These are phyloP conservation scores for Dryadula phaetusa DNA, from an alignment of 2,888 invertebrate genomes.

Conservation along the genomic window DNA sequence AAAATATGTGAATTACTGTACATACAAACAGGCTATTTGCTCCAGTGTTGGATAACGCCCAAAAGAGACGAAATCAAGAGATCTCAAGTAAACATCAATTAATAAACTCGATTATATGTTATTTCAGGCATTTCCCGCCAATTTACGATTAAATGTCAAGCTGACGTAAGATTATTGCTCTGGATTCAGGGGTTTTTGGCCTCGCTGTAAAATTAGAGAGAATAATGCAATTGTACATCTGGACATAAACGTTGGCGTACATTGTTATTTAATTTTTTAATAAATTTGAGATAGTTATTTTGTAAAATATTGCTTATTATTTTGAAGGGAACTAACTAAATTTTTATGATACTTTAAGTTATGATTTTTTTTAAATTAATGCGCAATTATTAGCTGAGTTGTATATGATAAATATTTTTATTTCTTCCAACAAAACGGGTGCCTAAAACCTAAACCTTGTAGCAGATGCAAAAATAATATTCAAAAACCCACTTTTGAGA, in stretches of 20 bases:
- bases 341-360: too few species aligned
- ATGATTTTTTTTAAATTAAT: background rate
- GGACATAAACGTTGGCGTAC: background rate
- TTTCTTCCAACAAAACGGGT: background rate
- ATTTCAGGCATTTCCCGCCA: constrained; percentile 43
- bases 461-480: constrained; percentile 16
- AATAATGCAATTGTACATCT: constrained; percentile 20
- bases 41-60: constrained; percentile 46
- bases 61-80: constrained; percentile 39
- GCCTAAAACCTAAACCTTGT: constrained; percentile 3
- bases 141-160: constrained; percentile 35
- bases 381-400: background rate
- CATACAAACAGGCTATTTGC: constrained; percentile 21
- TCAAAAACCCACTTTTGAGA: constrained; percentile 14
- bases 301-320: too few species aligned
- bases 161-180: constrained; percentile 28
- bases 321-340: too few species aligned
- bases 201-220: constrained; percentile 20
- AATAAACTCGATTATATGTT: constrained; percentile 47
- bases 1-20: constrained; percentile 4
- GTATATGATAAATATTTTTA: background rate
- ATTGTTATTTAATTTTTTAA: background rate
- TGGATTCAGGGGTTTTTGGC: constrained; percentile 31
- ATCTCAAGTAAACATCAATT: constrained; percentile 49
- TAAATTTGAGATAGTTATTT: background rate